phyloP scores from a whole-genome alignment of 2,113 vertebrate genomes.

The Semnornis frantzii region DNA sequence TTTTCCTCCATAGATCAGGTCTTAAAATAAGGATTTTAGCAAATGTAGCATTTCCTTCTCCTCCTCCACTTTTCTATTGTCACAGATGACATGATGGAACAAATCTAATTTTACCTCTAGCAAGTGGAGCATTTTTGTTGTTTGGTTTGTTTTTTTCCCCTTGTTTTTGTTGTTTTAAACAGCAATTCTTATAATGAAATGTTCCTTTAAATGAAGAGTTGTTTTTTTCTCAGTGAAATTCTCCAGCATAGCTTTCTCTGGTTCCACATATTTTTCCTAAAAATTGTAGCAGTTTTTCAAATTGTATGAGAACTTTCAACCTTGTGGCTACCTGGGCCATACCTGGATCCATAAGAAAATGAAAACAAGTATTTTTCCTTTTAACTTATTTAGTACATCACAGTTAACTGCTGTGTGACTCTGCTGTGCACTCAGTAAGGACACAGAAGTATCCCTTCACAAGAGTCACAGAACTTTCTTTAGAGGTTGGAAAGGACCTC shows the following conservation, averaged over 20 bases:
- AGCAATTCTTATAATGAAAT: neutral
- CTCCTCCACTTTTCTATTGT: neutral
- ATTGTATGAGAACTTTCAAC: neutral
- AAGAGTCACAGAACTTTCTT: too few relatives aligned
- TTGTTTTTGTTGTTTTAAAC: neutral
- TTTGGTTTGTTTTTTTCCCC: too few relatives aligned
- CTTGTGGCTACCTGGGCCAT: neutral
- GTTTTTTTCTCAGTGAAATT: neutral
- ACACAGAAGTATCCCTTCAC: neutral
- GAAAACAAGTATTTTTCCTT: neutral
- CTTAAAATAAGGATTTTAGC: neutral
- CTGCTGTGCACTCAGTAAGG: neutral
- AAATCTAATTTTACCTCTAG: slow-evolving; percentile 19
- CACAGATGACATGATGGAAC: neutral
- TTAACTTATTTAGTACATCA: neutral
- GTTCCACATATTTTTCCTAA: neutral
- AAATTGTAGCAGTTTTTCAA: neutral
- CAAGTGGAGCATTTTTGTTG: neutral
- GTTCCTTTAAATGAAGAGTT: neutral
- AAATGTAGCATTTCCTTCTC: neutral
- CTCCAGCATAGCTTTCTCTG: neutral
- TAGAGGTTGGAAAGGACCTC: too few relatives aligned
- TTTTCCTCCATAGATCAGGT: neutral
- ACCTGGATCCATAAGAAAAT: neutral
- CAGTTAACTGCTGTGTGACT: neutral